Conservation (phyloP, 2,888 invertebrate genomes). For the Lymantria monacha region DNA sequence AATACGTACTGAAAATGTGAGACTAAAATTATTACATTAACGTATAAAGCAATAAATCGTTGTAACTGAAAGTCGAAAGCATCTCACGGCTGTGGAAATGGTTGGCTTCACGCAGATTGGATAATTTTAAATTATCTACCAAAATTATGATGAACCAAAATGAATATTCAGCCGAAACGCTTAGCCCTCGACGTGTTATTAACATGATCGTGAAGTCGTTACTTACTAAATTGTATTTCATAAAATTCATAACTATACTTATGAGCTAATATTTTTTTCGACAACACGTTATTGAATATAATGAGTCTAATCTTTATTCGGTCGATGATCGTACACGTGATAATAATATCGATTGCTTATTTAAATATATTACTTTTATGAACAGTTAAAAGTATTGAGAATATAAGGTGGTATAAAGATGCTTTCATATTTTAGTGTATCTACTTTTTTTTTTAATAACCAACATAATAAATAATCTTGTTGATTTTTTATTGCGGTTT, state of each 20-base stretch:
- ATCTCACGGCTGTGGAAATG: constrained; percentile 39
- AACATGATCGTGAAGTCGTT: constrained; percentile 79
- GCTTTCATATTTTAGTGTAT: neutral
- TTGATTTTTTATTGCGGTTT: neutral
- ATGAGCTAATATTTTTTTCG: constrained; percentile 74
- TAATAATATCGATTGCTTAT: constrained; percentile 40
- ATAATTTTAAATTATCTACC: constrained; percentile 76
- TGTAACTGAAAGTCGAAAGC: constrained; percentile 43
- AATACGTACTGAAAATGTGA: constrained; percentile 17
- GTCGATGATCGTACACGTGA: constrained; percentile 20
- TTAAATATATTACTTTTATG: constrained; percentile 21
- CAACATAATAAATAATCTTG: constrained; percentile 1
- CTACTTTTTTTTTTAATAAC: neutral
- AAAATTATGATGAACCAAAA: constrained; percentile 77
- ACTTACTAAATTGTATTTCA: constrained; percentile 78
- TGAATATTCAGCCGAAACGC: constrained; percentile 80
- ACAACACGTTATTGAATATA: constrained; percentile 73
- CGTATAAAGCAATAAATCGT: constrained; percentile 65
- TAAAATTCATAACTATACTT: constrained; percentile 79
- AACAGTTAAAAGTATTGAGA: neutral
- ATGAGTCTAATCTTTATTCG: constrained; percentile 50
- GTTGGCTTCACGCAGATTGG: constrained; percentile 56
- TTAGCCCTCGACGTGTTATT: constrained; percentile 74
- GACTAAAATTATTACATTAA: constrained; percentile 51
- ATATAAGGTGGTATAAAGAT: neutral